Evolutionary conservation across 2,113 vertebrate genomes (phyloP).

Genomic region (Corydoras maculifer): DNA sequence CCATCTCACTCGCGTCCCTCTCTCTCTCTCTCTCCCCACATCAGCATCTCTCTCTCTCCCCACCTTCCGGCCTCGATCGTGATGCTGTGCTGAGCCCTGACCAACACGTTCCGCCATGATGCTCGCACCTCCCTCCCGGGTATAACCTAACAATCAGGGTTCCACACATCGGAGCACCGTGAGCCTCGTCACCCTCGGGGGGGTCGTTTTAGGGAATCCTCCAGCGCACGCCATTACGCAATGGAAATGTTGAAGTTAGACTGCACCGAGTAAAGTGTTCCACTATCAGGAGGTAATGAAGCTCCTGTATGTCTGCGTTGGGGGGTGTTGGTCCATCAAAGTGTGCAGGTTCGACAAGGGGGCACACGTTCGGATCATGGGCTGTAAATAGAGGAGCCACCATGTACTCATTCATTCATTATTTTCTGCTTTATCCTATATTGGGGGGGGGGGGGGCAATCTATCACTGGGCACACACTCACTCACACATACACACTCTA

Average conservation of each 20-base stretch:
- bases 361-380: background rate
- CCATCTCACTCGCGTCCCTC: slow-evolving; percentile 41
- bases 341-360: slow-evolving; percentile 15
- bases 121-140: no score
- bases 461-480: no score
- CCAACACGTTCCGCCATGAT: background rate
- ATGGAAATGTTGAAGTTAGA: background rate
- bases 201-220: no score
- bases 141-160: no score
- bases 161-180: no score
- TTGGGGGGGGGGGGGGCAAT: no score
- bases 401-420: no score
- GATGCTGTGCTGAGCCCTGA: background rate
- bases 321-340: background rate
- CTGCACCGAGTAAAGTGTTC: background rate
- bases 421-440: no score
- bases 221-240: no score
- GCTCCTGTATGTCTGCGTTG: background rate
- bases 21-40: slow-evolving; percentile 17
- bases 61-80: background rate
- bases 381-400: background rate
- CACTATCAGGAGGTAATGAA: slow-evolving; percentile 26
- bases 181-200: no score
- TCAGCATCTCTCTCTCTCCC: slow-evolving; percentile 22
- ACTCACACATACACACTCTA: no score